Evolutionary conservation across 2,888 invertebrate genomes (phyloP).

Genomic region (Pandemis heparana): DNA sequence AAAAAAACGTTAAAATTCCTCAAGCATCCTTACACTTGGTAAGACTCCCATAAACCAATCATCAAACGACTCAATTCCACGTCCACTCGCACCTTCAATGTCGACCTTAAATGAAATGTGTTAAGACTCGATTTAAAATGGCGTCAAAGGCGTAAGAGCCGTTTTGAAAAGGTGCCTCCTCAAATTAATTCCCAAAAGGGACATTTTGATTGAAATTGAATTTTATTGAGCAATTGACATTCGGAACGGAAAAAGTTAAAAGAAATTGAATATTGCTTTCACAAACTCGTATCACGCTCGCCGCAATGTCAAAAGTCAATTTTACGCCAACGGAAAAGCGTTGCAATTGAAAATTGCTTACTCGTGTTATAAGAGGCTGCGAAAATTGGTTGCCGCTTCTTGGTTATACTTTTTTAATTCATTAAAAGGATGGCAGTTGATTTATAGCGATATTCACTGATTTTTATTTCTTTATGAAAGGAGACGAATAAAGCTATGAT

Average conservation of each 20-base stretch:
- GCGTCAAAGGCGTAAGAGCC: not conserved
- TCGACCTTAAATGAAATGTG: not conserved
- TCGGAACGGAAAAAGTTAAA: slow-evolving; percentile 57
- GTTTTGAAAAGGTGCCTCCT: slow-evolving; percentile 43
- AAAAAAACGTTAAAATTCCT: slow-evolving; percentile 14
- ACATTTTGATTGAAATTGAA: slow-evolving; percentile 65
- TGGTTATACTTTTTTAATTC: slow-evolving; percentile 56
- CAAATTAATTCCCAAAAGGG: slow-evolving; percentile 49
- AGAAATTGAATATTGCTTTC: slow-evolving; percentile 16
- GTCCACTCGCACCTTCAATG: not conserved
- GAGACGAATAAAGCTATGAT: not conserved
- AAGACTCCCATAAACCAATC: not conserved
- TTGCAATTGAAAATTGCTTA: not conserved
- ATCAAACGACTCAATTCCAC: not conserved
- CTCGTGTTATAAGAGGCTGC: not conserved
- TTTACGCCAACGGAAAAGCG: not conserved
- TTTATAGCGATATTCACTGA: slow-evolving; percentile 1
- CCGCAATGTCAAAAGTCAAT: not conserved
- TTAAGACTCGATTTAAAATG: not conserved
- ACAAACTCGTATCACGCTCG: not conserved
- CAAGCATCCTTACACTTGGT: slow-evolving; percentile 20
- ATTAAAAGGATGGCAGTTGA: slow-evolving; percentile 53
- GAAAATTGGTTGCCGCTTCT: not conserved
- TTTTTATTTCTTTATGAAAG: not conserved
- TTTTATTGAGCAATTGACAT: slow-evolving; percentile 70